These are phyloP conservation scores for Lagopus muta DNA, from an alignment of 2,113 vertebrate genomes.

Conservation along the genomic window DNA sequence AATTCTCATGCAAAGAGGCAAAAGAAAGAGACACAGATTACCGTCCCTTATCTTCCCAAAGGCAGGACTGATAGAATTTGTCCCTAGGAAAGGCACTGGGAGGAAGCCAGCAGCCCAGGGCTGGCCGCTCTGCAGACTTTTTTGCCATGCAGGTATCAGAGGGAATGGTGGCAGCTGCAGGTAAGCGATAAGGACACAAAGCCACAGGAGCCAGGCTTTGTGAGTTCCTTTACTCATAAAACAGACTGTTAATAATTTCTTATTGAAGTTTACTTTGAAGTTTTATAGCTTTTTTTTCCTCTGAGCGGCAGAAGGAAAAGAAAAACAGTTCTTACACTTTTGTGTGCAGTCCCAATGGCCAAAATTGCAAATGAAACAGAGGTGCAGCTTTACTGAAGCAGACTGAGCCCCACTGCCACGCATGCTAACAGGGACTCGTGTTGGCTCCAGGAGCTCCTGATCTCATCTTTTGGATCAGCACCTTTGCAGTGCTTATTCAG, in stretches of 20 bases:
- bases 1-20: neutral
- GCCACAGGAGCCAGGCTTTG: neutral
- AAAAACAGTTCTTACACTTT: neutral
- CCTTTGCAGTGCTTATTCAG: neutral
- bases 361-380: neutral
- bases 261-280: fast-evolving
- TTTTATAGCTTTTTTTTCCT: neutral
- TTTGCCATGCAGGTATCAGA: neutral
- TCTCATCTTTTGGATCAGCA: neutral
- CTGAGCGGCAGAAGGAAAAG: neutral
- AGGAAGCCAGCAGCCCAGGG: neutral
- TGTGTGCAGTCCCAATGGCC: neutral
- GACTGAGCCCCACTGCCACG: neutral
- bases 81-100: neutral
- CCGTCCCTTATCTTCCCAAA: neutral
- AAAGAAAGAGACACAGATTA: neutral
- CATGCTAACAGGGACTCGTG: neutral
- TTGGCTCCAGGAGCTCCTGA: neutral
- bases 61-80: neutral
- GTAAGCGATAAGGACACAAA: neutral
- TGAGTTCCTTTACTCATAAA: neutral
- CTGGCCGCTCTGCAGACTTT: neutral
- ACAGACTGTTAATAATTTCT: neutral
- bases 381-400: neutral
- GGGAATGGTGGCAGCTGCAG: neutral